Evolutionary conservation across 2,888 invertebrate genomes (phyloP).

Genomic region (Tubiluchus corallicola): DNA sequence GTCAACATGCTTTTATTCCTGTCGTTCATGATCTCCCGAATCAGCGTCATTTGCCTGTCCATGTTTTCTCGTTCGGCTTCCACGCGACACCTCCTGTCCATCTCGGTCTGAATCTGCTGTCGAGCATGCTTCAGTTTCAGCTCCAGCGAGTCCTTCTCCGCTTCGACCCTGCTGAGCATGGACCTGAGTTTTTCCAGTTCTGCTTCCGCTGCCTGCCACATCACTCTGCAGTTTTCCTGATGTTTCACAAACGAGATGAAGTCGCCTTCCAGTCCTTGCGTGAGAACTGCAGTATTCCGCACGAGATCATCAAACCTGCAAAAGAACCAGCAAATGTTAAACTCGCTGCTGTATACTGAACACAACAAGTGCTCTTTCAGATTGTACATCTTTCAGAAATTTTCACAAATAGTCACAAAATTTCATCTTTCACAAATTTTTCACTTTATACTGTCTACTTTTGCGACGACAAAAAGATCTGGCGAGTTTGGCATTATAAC

Average conservation of each 20-base stretch:
- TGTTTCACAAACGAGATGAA: constrained; percentile 51
- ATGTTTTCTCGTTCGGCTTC: constrained; percentile 51
- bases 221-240: constrained; percentile 47
- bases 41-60: constrained; percentile 50
- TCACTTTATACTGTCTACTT: too few relatives aligned
- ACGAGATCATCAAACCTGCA: constrained; percentile 1
- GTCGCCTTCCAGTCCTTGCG: constrained; percentile 29
- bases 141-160: constrained; percentile 53
- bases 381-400: too few relatives aligned
- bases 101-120: constrained; percentile 58
- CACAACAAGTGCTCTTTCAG: too few relatives aligned
- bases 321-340: not conserved
- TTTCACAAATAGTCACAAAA: too few relatives aligned
- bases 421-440: too few relatives aligned
- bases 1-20: constrained; percentile 31
- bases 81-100: constrained; percentile 44
- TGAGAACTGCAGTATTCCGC: not conserved
- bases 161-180: constrained; percentile 47
- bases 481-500: too few relatives aligned
- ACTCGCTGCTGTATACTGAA: too few relatives aligned
- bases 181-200: constrained; percentile 52
- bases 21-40: constrained; percentile 52
- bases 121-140: constrained; percentile 53
- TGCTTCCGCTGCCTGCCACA: constrained; percentile 46
- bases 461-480: too few relatives aligned